These are phyloP conservation scores for Drosophila persimilis DNA, from an alignment of 1,140 invertebrate genomes.

Conservation along the genomic window DNA sequence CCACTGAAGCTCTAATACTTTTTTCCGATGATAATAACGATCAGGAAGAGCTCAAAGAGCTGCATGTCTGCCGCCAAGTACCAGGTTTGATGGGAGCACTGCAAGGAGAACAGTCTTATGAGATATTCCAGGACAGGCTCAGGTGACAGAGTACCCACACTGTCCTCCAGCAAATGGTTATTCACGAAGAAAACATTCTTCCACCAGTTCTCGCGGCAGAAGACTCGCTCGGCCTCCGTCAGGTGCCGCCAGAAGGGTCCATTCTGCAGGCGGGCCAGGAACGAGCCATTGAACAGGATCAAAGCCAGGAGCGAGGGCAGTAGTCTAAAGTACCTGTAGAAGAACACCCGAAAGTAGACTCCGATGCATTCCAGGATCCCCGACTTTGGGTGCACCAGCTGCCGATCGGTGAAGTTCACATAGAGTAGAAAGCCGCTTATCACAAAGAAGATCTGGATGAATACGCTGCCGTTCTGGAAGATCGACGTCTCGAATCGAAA, in stretches of 20 bases:
- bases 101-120: not conserved
- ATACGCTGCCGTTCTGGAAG: conserved; percentile 83
- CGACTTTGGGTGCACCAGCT: conserved; percentile 40
- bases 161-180: conserved; percentile 84
- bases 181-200: conserved; percentile 87
- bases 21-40: conserved; percentile 83
- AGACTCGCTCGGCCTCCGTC: conserved; percentile 83
- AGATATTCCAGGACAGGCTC: not conserved
- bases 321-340: conserved; percentile 84
- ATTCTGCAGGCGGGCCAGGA: conserved; percentile 78
- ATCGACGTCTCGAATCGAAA: conserved; percentile 61
- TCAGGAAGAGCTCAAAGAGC: conserved; percentile 86
- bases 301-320: conserved; percentile 84
- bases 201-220: conserved; percentile 87
- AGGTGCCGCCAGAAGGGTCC: conserved; percentile 84
- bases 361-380: conserved; percentile 30
- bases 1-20: conserved; percentile 28
- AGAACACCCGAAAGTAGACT: conserved; percentile 68
- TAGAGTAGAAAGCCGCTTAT: conserved; percentile 85
- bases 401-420: conserved; percentile 83
- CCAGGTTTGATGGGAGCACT: conserved; percentile 90
- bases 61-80: conserved; percentile 90
- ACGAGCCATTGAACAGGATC: conserved; percentile 84
- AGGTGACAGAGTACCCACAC: conserved; percentile 44
- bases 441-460: conserved; percentile 84